Conservation (phyloP, 2,888 invertebrate species). For the Xylophagus ater region DNA sequence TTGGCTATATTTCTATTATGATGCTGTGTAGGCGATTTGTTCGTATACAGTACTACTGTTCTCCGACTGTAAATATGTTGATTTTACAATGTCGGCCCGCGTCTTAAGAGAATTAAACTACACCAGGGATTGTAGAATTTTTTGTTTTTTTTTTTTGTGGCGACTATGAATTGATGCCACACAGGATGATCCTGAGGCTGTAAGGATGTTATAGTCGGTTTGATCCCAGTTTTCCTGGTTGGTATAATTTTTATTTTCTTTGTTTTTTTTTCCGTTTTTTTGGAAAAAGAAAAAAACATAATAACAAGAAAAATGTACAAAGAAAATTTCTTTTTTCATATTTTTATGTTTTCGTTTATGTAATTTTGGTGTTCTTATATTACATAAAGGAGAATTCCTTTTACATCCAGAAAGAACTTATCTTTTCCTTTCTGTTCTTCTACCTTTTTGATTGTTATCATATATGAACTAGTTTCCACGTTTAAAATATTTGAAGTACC, state of each 20-base stretch:
- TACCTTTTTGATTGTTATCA: too few species aligned
- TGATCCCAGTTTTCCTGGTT: not conserved
- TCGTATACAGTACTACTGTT: too few species aligned
- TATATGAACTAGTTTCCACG: too few species aligned
- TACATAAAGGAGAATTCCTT: conserved; percentile 2
- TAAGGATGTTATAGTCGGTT: not conserved
- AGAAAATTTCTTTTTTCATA: conserved; percentile 6
- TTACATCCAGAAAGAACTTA: conserved; percentile 7
- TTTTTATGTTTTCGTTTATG: conserved; percentile 7
- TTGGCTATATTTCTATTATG: conserved; percentile 1
- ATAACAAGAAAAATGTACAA: too few species aligned
- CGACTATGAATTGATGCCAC: not conserved
- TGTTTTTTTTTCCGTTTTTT: not conserved
- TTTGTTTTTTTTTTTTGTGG: too few species aligned
- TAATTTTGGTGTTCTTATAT: conserved; percentile 5
- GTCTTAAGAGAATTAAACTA: conserved; percentile 12
- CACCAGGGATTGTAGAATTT: conserved; percentile 7
- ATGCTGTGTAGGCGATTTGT: too few species aligned
- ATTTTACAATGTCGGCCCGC: conserved; percentile 13
- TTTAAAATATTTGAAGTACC: too few species aligned
- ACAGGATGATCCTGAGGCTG: conserved; percentile 3
- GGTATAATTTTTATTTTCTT: not conserved
- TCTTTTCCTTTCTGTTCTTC: too few species aligned
- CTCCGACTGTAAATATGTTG: conserved; percentile 14
- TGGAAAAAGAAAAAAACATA: too few species aligned